Base-by-base conservation (phyloP, 2,797 vertebrate species). In the Sphenopsis melanotis region DNA sequence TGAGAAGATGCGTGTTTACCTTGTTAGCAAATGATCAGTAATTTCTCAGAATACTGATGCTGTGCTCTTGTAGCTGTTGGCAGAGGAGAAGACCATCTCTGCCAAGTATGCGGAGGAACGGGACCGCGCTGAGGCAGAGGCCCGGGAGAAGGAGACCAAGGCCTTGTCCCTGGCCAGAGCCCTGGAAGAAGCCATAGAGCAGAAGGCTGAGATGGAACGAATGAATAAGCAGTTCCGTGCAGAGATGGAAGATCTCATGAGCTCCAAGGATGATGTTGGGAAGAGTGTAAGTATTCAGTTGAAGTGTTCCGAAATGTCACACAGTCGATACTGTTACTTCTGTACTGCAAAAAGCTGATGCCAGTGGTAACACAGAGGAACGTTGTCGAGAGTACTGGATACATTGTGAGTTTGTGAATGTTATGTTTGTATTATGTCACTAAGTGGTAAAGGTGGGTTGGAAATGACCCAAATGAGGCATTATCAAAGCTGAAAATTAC, bases 231-330 rank as follows among this genome's bases (percentile, higher is more conserved):
- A 99, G 94, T 98, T 99, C 89, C 98, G 99, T 0, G 95, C 98
- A 0, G 99, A 99, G 96, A 99, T 99, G 99, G 99, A 99, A 93
- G 99, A 99, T 96, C 98, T 99, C 85, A 98, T 99, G 83, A 99
- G 99, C 92, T 99, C 99, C 4, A 99, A 99, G 98, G 99, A 99
- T 2, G 99, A 99, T 7, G 99, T 98, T 42, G 99, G 99, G 95
- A 99, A 99, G 98, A 99, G 96, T 1, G 99, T 99, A 98, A 98
- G 99, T 96, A 10, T 30, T n/a, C 18, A 21, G 23, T 75, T 60
- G 9, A 80, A 78, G 13, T 34, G 16, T 42, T 42, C 3, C 52
- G 53, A 90, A 50, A 21, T 15, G 39, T 41, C 46, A 37, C 55
- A 5, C 7, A 39, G 34, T 44, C 1, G 42, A 49, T 55, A 22